These are phyloP conservation scores for Cydia strobilella DNA, from an alignment of 1,140 invertebrate species.

Conservation along the genomic window DNA sequence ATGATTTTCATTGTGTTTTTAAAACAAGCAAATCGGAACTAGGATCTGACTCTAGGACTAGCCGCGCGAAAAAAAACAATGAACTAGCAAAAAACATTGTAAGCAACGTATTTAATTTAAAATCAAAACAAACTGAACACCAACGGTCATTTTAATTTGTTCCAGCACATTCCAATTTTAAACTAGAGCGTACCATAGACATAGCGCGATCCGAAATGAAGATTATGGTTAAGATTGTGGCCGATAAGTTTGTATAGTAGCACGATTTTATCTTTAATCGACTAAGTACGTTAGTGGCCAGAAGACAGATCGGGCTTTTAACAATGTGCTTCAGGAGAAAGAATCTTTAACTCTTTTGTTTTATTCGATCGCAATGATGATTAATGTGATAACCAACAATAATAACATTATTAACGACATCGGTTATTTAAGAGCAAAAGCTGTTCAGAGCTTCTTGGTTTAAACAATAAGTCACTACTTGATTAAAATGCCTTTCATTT, in stretches of 20 bases:
- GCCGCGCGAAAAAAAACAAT: not conserved
- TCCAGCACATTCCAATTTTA: conserved; percentile 29
- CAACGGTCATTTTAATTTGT: conserved; percentile 28
- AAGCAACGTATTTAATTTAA: not conserved
- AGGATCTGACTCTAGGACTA: not conserved
- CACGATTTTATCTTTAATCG: conserved; percentile 59
- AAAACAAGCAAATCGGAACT: not conserved
- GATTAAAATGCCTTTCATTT: not conserved
- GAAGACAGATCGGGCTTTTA: conserved; percentile 49
- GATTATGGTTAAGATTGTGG: conserved; percentile 60
- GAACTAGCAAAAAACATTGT: not conserved
- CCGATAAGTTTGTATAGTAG: conserved; percentile 56
- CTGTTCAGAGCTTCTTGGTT: not conserved
- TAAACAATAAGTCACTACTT: not conserved
- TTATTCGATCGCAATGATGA: not conserved
- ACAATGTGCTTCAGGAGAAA: conserved; percentile 33
- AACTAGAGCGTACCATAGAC: conserved; percentile 23
- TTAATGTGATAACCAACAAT: not conserved
- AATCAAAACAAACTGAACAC: conserved; percentile 28
- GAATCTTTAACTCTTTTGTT: not conserved
- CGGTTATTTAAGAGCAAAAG: not conserved
- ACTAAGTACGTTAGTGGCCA: conserved; percentile 51
- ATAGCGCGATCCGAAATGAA: conserved; percentile 44
- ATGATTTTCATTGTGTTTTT: not conserved
- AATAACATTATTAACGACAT: conserved; percentile 8